phyloP scores from a whole-genome alignment of 2,888 invertebrate genomes.

The Nemapogon koenigi region DNA sequence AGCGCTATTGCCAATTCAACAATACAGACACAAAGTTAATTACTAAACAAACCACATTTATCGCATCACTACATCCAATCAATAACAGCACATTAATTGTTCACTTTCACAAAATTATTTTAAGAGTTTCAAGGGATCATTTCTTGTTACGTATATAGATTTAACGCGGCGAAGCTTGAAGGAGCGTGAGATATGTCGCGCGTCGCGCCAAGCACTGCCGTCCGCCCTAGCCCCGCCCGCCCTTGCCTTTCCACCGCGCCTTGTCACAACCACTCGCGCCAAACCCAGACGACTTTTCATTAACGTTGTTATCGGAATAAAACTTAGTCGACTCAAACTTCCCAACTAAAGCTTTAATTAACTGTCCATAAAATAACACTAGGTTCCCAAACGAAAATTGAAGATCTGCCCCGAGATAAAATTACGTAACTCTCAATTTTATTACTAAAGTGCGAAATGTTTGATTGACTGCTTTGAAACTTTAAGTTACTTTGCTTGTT shows the following conservation, averaged over 20 bases:
- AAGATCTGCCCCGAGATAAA: constrained; percentile 4
- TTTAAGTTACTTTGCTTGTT: too few species aligned
- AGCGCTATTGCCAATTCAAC: constrained; percentile 6
- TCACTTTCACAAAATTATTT: too few species aligned
- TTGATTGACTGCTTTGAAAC: neutral
- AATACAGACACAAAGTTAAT: constrained; percentile 1
- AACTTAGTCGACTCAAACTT: constrained; percentile 53
- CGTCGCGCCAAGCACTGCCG: constrained; percentile 44
- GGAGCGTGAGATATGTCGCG: too few species aligned
- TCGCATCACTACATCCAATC: too few species aligned
- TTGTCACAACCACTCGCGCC: constrained; percentile 47
- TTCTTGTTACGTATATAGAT: too few species aligned
- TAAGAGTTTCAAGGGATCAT: too few species aligned
- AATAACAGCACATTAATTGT: too few species aligned
- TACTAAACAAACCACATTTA: constrained; percentile 7
- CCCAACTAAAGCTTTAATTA: constrained; percentile 51
- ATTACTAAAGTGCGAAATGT: constrained; percentile 2
- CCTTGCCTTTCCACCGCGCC: constrained; percentile 29
- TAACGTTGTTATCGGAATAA: constrained; percentile 61
- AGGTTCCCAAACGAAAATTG: constrained; percentile 24
- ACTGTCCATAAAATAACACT: constrained; percentile 51
- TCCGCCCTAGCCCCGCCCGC: constrained; percentile 38
- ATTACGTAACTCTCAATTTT: constrained; percentile 7
- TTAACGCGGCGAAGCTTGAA: too few species aligned
- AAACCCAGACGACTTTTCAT: constrained; percentile 59